Base-by-base conservation (phyloP, 2,888 invertebrate genomes). In the Nudaria mundana region DNA sequence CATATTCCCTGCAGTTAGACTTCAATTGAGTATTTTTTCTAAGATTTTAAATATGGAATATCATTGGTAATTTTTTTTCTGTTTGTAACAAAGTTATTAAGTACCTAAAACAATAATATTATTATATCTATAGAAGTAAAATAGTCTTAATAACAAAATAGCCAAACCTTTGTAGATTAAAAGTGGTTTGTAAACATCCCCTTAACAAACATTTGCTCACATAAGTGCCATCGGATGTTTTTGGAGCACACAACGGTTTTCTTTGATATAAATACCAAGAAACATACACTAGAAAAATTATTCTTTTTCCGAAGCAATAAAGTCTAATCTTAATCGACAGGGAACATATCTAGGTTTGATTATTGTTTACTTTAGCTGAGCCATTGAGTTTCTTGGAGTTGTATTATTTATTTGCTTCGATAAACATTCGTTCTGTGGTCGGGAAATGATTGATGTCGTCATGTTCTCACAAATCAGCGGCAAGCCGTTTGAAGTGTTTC, bases 201-300 rank as follows among this genome's bases (percentile, higher is more conserved):
- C 70, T 73, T 67, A 71, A 69, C 67, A 69, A 73, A 74, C 62
- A 70, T 79, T 78, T 71, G 68, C 63, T 59, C 65, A 66, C 58
- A 65, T 67, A 64, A 77, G 78, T 78, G 72, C 66, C 70, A 67
- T 80, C 71, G 75, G 75, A 81, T 76, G 77, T 78, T 76, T 78
- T 75, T 64, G 66, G 75, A 78, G 79, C 81, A 74, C 66, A 79
- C 76, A 79, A 80, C 72, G 66, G 72, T 68, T 64, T 63, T 72
- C 74, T 76, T 76, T 77, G 73, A 79, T 77, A 73, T 62, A 52
- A 57, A 63, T 64, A 57, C 61, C 55, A 54, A 51, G 48, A 18
- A 0, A 6, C 38, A 30, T 13, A 30, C 29, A 2, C 56, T n/a
- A n/a, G n/a, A n/a, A n/a, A n/a, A n/a, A 38, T 13, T 48, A 16